Conservation (phyloP, 2,113 vertebrate species). For the Sphaerodactylus townsendi region DNA sequence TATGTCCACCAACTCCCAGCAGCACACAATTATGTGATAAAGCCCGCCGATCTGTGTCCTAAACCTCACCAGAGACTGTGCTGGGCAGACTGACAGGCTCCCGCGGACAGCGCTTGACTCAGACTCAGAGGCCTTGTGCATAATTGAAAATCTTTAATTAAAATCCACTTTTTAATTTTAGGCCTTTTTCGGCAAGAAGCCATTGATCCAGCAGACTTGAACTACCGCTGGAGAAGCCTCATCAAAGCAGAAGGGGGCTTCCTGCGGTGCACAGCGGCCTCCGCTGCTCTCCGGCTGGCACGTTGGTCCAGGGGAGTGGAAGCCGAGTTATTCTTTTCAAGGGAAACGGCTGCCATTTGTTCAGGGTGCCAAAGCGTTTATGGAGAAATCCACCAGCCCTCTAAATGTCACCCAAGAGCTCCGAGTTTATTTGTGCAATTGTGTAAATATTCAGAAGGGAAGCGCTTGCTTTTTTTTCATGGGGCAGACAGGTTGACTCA, state of each 20-base stretch:
- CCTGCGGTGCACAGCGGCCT: neutral
- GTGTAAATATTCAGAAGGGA: neutral
- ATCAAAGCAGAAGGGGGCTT: neutral
- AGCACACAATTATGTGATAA: neutral
- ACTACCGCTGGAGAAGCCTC: neutral
- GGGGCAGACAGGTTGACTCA: neutral
- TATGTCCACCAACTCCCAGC: neutral
- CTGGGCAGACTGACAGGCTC: neutral
- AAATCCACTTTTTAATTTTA: conserved; percentile 1
- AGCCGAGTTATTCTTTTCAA: neutral
- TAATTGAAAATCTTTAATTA: conserved; percentile 23
- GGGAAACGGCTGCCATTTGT: neutral
- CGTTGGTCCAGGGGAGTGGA: neutral
- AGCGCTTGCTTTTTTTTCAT: neutral
- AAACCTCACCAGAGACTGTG: neutral
- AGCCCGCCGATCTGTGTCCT: neutral
- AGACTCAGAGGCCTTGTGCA: neutral
- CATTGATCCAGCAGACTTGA: neutral
- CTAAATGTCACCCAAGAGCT: neutral
- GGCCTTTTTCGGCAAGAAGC: neutral
- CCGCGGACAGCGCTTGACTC: neutral
- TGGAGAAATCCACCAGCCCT: neutral
- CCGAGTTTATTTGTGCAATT: neutral
- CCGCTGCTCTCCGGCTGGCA: no score
- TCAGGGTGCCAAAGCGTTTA: neutral